Evolutionary conservation across 2,113 vertebrate species (phyloP), one percentile per base, ranked within the genome.

Genomic region (Sciurus niger): DNA sequence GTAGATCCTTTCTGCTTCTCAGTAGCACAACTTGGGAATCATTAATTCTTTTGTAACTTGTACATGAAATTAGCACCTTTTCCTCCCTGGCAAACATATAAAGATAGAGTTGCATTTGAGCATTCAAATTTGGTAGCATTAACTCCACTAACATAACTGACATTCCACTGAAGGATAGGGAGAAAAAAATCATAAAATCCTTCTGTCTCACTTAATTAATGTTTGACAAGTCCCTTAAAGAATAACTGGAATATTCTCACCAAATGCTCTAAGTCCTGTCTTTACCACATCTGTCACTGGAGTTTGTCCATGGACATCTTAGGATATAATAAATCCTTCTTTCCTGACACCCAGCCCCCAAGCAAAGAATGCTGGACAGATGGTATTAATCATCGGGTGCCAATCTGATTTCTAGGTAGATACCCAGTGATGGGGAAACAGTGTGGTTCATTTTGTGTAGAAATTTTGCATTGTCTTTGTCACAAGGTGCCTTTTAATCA

Each of bases 201-300:
- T 93, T 74, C 80, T 85, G 60, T 67, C 88, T 94, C 93, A 86
- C 76, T 85, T 97, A 84, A 96, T 88, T 93, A 90, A 92, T 84
- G 76, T 95, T 83, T 96, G 96, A 95, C 85, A 88, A 90, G 84
- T 88, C 37, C 88, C 60, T 95, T 89, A 76, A 93, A 97, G 76
- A 96, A 93, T 92, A 87, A 68, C 76, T 84, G 30, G 43, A 84
- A 94, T 90, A 91, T 51, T 94, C 74, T 96, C 93, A 84, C 84
- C 92, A 94, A 96, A 95, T 89, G 63, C 68, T 86, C 78, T 94
- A 93, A 86, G 70, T 40, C 82, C 37, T 83, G 84, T 89, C 79
- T 90, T 89, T 87, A 30, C 60, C 94, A 74, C 68, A 93, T 91
- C 89, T 83, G 91, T 93, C 93, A 72, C 93, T 96, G 85, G 93